Percentiles rank a stretch among this genome's conserved stretches.
Conservation (phyloP, 2,797 vertebrate species). For the Myotis vivesi region DNA sequence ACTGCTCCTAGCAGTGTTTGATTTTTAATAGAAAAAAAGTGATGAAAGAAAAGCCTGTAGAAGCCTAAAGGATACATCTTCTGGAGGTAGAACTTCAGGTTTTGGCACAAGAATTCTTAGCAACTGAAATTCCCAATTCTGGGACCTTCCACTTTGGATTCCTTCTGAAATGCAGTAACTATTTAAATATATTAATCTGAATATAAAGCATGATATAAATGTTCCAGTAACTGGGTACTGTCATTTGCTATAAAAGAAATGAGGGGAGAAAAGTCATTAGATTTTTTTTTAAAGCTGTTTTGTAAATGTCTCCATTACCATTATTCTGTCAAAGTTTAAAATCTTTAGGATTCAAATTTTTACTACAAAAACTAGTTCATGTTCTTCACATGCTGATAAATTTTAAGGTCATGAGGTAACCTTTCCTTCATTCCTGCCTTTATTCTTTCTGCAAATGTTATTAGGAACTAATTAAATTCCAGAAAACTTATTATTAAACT, state of each 20-base stretch:
- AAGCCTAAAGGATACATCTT: background rate
- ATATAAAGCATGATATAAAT: background rate
- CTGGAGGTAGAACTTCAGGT: background rate
- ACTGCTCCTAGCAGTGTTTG: background rate
- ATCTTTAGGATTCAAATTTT: background rate
- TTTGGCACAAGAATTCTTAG: background rate
- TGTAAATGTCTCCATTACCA: background rate
- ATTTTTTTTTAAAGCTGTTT: constrained; percentile 33
- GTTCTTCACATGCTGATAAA: background rate
- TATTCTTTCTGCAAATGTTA: background rate
- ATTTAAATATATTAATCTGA: constrained; percentile 45
- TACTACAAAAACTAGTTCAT: background rate
- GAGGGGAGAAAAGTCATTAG: background rate
- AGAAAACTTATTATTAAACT: background rate
- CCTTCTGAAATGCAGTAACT: background rate
- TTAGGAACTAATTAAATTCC: constrained; percentile 12
- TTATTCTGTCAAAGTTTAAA: constrained; percentile 43
- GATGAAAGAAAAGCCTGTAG: background rate
- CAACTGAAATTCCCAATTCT: background rate
- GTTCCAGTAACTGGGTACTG: background rate
- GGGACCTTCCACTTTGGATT: background rate
- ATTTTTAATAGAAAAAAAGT: constrained; percentile 31
- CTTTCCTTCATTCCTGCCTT: background rate
- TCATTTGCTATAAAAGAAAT: constrained; percentile 43
- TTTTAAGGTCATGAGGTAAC: background rate